Evolutionary conservation across 2,888 invertebrate species (phyloP).

Genomic region (Apomyelois bistriatella): DNA sequence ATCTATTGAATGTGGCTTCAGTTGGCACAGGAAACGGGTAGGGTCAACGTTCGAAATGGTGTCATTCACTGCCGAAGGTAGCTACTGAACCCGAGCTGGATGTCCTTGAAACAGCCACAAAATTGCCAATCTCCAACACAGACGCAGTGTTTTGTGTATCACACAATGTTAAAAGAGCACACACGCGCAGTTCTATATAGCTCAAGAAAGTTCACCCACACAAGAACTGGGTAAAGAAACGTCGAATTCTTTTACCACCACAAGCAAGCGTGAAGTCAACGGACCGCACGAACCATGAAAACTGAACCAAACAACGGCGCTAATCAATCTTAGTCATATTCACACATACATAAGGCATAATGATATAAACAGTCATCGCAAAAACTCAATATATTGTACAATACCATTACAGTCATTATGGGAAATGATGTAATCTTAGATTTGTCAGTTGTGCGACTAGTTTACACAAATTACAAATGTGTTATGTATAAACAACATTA

Average conservation of each 20-base stretch:
- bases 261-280: constrained; percentile 42
- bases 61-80: constrained; percentile 72
- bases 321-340: constrained; percentile 3
- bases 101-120: constrained; percentile 70
- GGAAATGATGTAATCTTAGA: background rate
- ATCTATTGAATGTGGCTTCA: constrained; percentile 52
- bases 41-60: constrained; percentile 74
- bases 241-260: constrained; percentile 34
- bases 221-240: constrained; percentile 22
- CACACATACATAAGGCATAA: background rate
- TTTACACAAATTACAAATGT: background rate
- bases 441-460: background rate
- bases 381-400: background rate
- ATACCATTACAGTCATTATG: background rate
- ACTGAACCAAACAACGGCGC: constrained; percentile 27
- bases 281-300: constrained; percentile 41
- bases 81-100: constrained; percentile 71
- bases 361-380: background rate
- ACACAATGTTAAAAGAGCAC: constrained; percentile 35
- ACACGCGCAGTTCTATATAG: constrained; percentile 31
- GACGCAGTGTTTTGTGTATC: constrained; percentile 29
- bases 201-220: constrained; percentile 47
- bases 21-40: constrained; percentile 63
- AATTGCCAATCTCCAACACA: constrained; percentile 62
- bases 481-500: too few relatives aligned